Conservation (phyloP, 2,888 invertebrate genomes). For the Trypoxylon attenuatum region DNA sequence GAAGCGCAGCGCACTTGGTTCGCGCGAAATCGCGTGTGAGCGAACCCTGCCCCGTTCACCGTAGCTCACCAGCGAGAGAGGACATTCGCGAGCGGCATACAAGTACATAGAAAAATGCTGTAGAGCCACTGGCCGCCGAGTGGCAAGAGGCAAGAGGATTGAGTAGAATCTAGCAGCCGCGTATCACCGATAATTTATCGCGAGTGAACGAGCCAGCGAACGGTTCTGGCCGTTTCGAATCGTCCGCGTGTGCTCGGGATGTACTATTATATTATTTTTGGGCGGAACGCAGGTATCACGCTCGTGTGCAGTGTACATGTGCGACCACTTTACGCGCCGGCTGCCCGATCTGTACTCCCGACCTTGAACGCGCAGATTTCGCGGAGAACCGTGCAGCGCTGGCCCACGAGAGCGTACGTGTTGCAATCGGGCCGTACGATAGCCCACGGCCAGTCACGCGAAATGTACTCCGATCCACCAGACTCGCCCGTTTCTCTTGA, state of each 20-base stretch:
- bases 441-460: neutral
- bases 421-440: neutral
- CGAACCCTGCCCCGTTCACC: constrained; percentile 26
- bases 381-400: constrained; percentile 13
- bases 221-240: constrained; percentile 18
- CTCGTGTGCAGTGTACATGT: constrained; percentile 23
- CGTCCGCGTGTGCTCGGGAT: neutral
- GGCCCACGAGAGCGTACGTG: neutral
- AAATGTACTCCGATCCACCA: neutral
- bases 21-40: constrained; percentile 37
- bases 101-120: constrained; percentile 30
- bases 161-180: constrained; percentile 31
- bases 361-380: constrained; percentile 45
- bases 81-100: constrained; percentile 17
- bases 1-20: constrained; percentile 18
- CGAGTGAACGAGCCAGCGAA: constrained; percentile 13
- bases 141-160: too few relatives aligned
- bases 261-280: constrained; percentile 42
- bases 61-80: neutral
- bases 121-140: constrained; percentile 42
- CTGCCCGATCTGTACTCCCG: constrained; percentile 30
- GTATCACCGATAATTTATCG: constrained; percentile 41
- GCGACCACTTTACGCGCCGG: constrained; percentile 45
- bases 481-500: neutral
- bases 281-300: constrained; percentile 24